phyloP scores from a whole-genome alignment of 2,113 vertebrate genomes.

The Paracanthobrama guichenoti region DNA sequence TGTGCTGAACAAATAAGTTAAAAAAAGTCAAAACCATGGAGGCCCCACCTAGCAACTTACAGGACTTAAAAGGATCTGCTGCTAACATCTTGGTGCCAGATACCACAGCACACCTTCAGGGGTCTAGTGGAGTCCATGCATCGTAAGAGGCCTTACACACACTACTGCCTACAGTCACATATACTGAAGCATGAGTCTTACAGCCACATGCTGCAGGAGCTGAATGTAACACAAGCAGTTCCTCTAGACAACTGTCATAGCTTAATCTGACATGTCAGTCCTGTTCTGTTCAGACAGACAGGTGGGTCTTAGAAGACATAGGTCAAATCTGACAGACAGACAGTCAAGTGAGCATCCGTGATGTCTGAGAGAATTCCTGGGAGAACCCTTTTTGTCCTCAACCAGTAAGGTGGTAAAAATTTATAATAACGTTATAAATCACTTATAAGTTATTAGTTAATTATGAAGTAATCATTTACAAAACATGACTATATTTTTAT shows the following conservation, averaged over 20 bases:
- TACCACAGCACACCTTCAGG: too few species aligned
- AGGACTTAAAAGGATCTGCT: too few species aligned
- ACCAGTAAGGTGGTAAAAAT: not conserved
- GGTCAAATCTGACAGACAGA: constrained; percentile 33
- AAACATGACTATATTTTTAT: too few species aligned
- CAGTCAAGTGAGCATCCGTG: constrained; percentile 11
- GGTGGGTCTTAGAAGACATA: constrained; percentile 21
- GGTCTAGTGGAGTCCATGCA: too few species aligned
- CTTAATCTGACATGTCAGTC: constrained; percentile 34
- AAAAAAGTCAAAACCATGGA: too few species aligned
- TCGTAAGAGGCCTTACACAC: too few species aligned
- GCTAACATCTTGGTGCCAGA: too few species aligned
- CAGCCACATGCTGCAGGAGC: constrained; percentile 24
- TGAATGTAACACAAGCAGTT: not conserved
- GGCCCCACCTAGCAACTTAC: too few species aligned
- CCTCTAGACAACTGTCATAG: constrained; percentile 13
- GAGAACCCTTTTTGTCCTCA: not conserved
- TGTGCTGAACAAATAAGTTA: too few species aligned
- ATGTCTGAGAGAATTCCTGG: not conserved
- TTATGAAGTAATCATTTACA: too few species aligned
- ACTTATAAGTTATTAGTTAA: too few species aligned
- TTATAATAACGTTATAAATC: too few species aligned
- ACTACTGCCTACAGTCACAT: constrained; percentile 2
- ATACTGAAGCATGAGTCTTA: not conserved
- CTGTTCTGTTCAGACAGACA: constrained; percentile 8